phyloP scores from a whole-genome alignment of 2,113 vertebrate genomes.

The Cryptotis parvus region DNA sequence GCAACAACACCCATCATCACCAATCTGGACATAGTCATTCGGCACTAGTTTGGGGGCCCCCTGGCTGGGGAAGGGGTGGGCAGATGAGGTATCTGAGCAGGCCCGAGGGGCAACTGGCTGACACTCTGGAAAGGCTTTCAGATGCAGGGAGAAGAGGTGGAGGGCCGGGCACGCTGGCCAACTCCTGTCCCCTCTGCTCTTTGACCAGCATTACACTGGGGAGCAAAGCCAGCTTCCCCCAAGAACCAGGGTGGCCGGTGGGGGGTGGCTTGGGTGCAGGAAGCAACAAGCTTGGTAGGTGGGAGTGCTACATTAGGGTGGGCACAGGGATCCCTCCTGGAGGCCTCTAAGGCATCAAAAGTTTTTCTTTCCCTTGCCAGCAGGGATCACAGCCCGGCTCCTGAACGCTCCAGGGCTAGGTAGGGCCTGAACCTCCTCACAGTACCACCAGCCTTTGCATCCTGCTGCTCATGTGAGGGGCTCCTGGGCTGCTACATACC shows the following conservation, averaged over 20 bases:
- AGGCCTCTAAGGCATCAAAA: not conserved
- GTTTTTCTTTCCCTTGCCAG: not conserved
- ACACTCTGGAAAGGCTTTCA: slow-evolving; percentile 67
- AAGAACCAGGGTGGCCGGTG: not conserved
- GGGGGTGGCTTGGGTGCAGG: slow-evolving; percentile 20
- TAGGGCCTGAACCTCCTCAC: not conserved
- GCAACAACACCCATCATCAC: slow-evolving; percentile 79
- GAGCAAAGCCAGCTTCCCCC: not conserved
- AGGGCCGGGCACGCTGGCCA: not conserved
- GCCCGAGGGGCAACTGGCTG: slow-evolving; percentile 54
- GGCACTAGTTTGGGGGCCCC: slow-evolving; percentile 76
- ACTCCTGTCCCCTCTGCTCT: slow-evolving; percentile 22
- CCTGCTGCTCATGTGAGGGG: not conserved
- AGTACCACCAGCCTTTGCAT: not conserved
- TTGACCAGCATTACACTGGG: not conserved
- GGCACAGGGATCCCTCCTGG: not conserved
- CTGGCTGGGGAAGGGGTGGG: slow-evolving; percentile 1
- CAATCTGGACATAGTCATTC: slow-evolving; percentile 83
- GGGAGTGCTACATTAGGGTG: not conserved
- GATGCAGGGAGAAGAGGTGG: not conserved
- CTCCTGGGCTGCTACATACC: too few relatives aligned
- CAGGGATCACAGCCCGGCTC: not conserved
- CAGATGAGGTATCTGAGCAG: slow-evolving; percentile 81
- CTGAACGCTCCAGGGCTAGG: slow-evolving; percentile 19
- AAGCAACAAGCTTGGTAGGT: slow-evolving; percentile 1